phyloP scores from a whole-genome alignment of 2,888 invertebrate genomes.

The Acanthococcus lagerstroemiae region DNA sequence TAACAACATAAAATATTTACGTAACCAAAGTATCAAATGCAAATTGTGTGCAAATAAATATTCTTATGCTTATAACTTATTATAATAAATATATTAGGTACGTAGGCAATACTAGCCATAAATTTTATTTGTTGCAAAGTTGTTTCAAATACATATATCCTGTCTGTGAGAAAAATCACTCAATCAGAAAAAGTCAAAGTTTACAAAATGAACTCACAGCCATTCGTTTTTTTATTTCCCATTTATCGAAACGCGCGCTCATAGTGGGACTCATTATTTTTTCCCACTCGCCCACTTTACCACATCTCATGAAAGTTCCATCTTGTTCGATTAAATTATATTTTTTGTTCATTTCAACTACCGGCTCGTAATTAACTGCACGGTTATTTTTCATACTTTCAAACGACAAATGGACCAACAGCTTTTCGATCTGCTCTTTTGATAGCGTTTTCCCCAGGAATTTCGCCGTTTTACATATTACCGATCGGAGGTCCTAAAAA shows the following conservation, averaged over 20 bases:
- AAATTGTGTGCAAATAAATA: no score
- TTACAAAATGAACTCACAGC: no score
- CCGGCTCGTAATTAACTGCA: conserved; percentile 48
- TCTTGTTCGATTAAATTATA: background rate
- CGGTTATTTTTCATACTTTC: conserved; percentile 50
- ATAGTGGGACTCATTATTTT: background rate
- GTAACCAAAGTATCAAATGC: no score
- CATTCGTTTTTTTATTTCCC: background rate
- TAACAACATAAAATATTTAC: no score
- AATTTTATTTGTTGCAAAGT: no score
- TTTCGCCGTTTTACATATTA: conserved; percentile 34
- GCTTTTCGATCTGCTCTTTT: conserved; percentile 41
- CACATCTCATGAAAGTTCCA: background rate
- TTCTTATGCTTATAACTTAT: no score
- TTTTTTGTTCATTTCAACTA: conserved; percentile 37
- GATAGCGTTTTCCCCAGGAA: conserved; percentile 42
- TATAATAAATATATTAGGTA: no score
- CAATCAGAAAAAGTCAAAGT: no score
- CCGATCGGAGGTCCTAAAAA: background rate
- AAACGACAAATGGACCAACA: conserved; percentile 46
- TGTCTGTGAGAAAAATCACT: no score
- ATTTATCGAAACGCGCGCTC: background rate
- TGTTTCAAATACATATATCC: no score
- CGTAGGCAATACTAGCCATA: no score
- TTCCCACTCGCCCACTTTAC: background rate